Evolutionary conservation across 2,888 invertebrate genomes (phyloP).

Genomic region (Portevinia maculata): DNA sequence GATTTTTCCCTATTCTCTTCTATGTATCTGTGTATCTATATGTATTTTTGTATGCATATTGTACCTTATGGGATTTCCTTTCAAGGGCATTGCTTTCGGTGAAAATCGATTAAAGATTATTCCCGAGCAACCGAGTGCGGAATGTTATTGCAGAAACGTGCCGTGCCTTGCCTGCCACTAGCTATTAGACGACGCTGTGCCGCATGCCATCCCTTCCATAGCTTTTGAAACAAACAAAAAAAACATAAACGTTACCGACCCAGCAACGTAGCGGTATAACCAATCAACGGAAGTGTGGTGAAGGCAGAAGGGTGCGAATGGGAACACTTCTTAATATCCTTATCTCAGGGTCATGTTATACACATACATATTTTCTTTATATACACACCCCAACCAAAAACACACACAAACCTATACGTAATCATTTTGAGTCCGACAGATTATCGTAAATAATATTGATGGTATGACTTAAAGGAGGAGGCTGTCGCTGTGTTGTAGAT

Average conservation of each 20-base stretch:
- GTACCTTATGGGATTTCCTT: slow-evolving; percentile 70
- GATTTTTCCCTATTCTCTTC: slow-evolving; percentile 5
- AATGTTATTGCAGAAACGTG: slow-evolving; percentile 74
- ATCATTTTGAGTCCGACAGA: slow-evolving; percentile 72
- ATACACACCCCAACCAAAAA: slow-evolving; percentile 29
- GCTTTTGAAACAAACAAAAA: background rate
- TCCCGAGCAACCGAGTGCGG: slow-evolving; percentile 71
- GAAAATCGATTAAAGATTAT: slow-evolving; percentile 73
- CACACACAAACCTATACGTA: slow-evolving; percentile 59
- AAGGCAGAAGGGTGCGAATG: slow-evolving; percentile 29
- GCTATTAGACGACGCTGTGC: slow-evolving; percentile 47
- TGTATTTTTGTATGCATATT: slow-evolving; percentile 30
- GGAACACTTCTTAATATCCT: slow-evolving; percentile 59
- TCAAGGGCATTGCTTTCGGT: slow-evolving; percentile 72
- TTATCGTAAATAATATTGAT: slow-evolving; percentile 74
- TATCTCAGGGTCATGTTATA: slow-evolving; percentile 62
- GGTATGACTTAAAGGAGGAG: slow-evolving; percentile 51
- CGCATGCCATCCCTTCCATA: background rate
- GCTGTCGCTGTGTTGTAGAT: background rate
- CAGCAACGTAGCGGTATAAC: slow-evolving; percentile 19
- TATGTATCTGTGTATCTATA: slow-evolving; percentile 12
- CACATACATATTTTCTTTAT: slow-evolving; percentile 53
- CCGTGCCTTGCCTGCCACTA: slow-evolving; percentile 73
- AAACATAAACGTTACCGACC: slow-evolving; percentile 37
- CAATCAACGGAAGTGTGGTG: slow-evolving; percentile 44